Evolutionary conservation across 2,113 vertebrate genomes (phyloP), one percentile per base, ranked within the genome.

Genomic region (Aldabrachelys gigantea): DNA sequence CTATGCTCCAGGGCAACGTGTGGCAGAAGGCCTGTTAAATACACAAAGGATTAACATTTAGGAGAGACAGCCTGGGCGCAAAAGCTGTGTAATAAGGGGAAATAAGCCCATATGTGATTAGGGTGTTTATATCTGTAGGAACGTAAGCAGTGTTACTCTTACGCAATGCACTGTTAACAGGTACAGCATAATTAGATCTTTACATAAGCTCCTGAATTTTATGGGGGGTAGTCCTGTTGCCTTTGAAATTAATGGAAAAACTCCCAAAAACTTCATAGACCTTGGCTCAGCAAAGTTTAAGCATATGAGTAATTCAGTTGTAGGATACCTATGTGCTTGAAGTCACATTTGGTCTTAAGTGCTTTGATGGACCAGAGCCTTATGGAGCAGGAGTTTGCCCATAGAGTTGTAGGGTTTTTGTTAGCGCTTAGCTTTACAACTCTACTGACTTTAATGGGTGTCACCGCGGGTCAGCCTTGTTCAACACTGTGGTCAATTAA

Each of bases 401-500:
- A 69, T 54, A 87, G 19, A 47, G 24, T 21, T 38, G 29, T 38
- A 56, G 44, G 12, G 31, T 0, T 78, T 44, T 0, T 38, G 59
- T 76, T 53, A 62, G 25, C 56, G 4, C 41, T 21, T 13, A 14
- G 69, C 9, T 83, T 65, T 11, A 5, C 35, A 0, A 0, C n/a
- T 9, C 12, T 85, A 3, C 8, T 0, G 1, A 14, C 31, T 2
- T 2, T 0, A 0, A 41, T 5, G 50, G 14, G 8, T 49, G n/a
- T 6, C 78, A 84, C 49, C 22, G 44, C 1, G 6, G 1, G 24
- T 10, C 0, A 1, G n/a, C 5, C 49, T 72, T 83, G 56, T 25
- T 54, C 65, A 50, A 1, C 1, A 0, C 5, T 53, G 47, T 0
- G 0, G 41, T 44, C 1, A 2, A 44, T 10, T 0, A 0, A 0